Evolutionary conservation across 2,797 vertebrate species (phyloP).

Genomic region (Lacerta bilineata): DNA sequence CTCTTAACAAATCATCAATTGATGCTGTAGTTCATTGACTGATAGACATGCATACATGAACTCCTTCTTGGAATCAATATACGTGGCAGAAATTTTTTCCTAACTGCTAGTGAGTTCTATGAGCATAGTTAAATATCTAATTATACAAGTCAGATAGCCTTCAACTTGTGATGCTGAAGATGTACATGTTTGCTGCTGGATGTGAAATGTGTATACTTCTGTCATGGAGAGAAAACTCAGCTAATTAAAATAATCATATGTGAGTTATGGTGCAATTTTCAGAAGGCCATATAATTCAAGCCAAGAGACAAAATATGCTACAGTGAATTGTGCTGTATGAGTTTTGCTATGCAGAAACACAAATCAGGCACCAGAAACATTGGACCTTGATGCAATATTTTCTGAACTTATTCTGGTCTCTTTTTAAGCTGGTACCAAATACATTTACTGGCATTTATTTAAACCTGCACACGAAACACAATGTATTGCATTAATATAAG

Average conservation of each 20-base stretch:
- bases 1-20: neutral
- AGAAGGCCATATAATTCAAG: neutral
- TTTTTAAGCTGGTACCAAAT: conserved; percentile 4
- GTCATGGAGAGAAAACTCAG: neutral
- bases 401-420: conserved; percentile 7
- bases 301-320: neutral
- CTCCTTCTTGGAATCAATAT: neutral
- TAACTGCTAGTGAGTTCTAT: neutral
- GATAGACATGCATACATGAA: neutral
- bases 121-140: neutral
- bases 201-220: neutral
- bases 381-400: neutral
- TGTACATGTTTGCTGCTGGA: neutral
- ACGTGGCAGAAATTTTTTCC: neutral
- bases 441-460: neutral
- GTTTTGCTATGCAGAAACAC: neutral
- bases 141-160: too few species aligned
- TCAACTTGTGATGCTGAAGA: neutral
- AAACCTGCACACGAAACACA: conserved; percentile 4
- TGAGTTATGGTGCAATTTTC: neutral
- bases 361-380: neutral
- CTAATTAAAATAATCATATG: neutral
- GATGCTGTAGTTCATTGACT: neutral
- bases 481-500: conserved; percentile 62
- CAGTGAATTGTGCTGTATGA: neutral